Conservation (phyloP, 2,888 invertebrate species). For the Apodemia zela region DNA sequence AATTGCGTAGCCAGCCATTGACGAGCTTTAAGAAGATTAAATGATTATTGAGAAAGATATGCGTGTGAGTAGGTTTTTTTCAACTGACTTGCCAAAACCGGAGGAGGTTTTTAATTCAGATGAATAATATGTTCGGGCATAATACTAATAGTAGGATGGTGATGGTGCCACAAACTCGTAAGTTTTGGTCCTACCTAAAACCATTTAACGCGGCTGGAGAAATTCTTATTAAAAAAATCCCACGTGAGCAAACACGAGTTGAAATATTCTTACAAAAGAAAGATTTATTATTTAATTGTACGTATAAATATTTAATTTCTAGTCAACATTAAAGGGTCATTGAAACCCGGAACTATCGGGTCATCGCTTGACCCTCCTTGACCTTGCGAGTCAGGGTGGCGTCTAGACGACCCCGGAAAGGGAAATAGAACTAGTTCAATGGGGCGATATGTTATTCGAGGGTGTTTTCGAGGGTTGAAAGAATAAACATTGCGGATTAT, state of each 20-base stretch:
- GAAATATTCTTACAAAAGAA: neutral
- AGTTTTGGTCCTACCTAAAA: too few relatives aligned
- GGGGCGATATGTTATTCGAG: constrained; percentile 17
- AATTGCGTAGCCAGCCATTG: too few relatives aligned
- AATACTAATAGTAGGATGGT: too few relatives aligned
- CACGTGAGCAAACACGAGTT: neutral
- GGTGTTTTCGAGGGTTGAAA: constrained; percentile 10
- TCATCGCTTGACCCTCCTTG: constrained; percentile 33
- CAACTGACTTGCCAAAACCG: too few relatives aligned
- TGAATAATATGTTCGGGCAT: too few relatives aligned
- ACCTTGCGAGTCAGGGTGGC: constrained; percentile 27
- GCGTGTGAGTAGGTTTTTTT: too few relatives aligned
- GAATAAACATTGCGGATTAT: neutral
- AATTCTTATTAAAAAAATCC: neutral
- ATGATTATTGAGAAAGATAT: too few relatives aligned
- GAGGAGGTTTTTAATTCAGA: too few relatives aligned
- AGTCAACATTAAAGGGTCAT: neutral
- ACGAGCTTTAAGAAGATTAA: too few relatives aligned
- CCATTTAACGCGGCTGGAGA: too few relatives aligned
- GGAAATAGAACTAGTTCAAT: constrained; percentile 17
- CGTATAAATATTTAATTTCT: neutral
- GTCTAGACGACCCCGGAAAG: constrained; percentile 20
- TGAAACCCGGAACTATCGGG: constrained; percentile 25
- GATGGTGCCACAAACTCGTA: too few relatives aligned
- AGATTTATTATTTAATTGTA: neutral